Evolutionary conservation across 1,140 invertebrate species (phyloP), one percentile per base, ranked within the genome.

Genomic region (Theocolax elegans): DNA sequence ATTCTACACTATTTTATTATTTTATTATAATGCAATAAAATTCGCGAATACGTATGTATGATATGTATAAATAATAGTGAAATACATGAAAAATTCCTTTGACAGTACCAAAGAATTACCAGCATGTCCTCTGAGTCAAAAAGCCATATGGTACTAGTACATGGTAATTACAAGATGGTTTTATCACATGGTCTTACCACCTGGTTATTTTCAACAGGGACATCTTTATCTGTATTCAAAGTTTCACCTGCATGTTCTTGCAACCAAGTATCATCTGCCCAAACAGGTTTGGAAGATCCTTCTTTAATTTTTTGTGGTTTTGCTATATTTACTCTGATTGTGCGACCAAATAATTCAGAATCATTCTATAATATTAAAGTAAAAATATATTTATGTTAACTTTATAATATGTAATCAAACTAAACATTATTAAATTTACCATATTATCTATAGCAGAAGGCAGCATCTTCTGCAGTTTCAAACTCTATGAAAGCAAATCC

Each of bases 401-500:
- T 27, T 7, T 29, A 54, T 44, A 29, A 62, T 23, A 51, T 40
- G 7, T 49, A 38, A 44, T 4, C 10, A 6, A 25, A 19, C n/a
- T 29, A 2, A 12, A 13, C 15, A 42, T 8, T 0, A 58, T 35
- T 42, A 72, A 48, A 74, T 67, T 79, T 88, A 97, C 95, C 97
- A 99, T 99, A 80, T 99, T 99, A 87, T 99, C 98, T 80, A 99
- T 99, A 35, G 98, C 97, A 58, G 97, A 94, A 19, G n/a, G 94
- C 92, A 54, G 97, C 97, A 92, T 99, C 97, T 89, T 97, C 93
- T 9, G 91, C 89, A 72, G 89, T 89, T 88, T 99, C 98, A 88
- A 97, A 99, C 87, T 99, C 98, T 75, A 99, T 93, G 85, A 99
- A 99, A 1, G 96, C 96, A 88, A 99, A 99, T 46, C 97, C 97